phyloP scores from a whole-genome alignment of 2,888 invertebrate genomes.

The Melitaea athalia region DNA sequence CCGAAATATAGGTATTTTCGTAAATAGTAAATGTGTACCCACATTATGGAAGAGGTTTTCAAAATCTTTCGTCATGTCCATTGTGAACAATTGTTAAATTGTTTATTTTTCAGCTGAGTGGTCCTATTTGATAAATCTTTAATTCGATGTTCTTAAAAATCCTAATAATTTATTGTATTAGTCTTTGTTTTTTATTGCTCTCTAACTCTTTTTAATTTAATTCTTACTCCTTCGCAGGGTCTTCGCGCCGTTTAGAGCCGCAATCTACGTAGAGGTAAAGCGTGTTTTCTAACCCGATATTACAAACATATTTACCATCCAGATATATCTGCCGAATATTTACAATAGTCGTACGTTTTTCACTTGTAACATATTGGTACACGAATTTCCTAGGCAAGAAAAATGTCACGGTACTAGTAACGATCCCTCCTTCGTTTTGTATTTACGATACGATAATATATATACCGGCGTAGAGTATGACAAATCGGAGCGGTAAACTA shows the following conservation, averaged over 20 bases:
- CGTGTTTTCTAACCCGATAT: conserved; percentile 28
- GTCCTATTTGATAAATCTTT: background rate
- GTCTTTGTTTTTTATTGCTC: too few species aligned
- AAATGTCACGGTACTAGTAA: background rate
- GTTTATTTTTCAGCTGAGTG: too few species aligned
- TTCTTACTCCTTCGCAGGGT: conserved; percentile 60
- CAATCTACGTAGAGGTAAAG: conserved; percentile 35
- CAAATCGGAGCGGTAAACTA: conserved; percentile 26
- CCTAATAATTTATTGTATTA: too few species aligned
- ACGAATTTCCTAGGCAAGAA: conserved; percentile 15
- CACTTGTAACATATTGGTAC: conserved; percentile 11
- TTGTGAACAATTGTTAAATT: too few species aligned
- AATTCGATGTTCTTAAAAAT: background rate
- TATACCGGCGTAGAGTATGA: conserved; percentile 16
- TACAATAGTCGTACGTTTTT: conserved; percentile 6
- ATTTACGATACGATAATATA: conserved; percentile 8
- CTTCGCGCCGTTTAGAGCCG: conserved; percentile 53
- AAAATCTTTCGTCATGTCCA: too few species aligned
- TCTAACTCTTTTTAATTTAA: too few species aligned
- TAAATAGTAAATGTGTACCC: too few species aligned
- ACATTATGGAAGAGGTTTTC: too few species aligned
- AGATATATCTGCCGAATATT: conserved; percentile 23
- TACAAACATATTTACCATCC: conserved; percentile 15
- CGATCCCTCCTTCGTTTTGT: conserved; percentile 13
- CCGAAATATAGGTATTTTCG: too few species aligned